Base-by-base conservation (phyloP, 1,140 invertebrate species). In the Nylanderia fulva region DNA sequence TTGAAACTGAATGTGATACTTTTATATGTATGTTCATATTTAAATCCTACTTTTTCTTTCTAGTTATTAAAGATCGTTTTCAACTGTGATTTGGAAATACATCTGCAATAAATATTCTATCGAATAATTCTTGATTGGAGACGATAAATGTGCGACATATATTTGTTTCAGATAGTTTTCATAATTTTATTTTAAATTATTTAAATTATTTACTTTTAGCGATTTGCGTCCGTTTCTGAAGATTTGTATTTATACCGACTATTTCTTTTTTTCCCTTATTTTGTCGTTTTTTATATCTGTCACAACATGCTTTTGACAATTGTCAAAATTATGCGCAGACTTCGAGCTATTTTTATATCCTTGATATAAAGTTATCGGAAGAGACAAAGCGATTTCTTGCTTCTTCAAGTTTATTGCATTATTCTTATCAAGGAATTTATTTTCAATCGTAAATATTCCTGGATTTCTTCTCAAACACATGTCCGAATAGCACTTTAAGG, bases 401-500 rank as follows among this genome's bases (percentile, higher is more conserved):
- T 2, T 52, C 36, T 56, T 24, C 21, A 42, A 18, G 33, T 29
- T 33, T 29, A 60, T 60, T 72, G 33, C 11, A 33, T 66, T 5
- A 1, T 66, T 77, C 13, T 54, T 52, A 8, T 24, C 24, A 27
- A 13, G 39, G 13, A 76, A 63, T 13, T 39, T 60, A 61, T 61
- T 42, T 9, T 75, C 15, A 29, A 36, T 52, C 0, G 86, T 85
- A n/a, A 89, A 87, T 1, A 74, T 36, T 3, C 88, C 86, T 24
- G 85, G 90, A 11, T 90, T 86, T 74, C 86, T 86, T 63, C 76
- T 88, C 18, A 92, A 72, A 11, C 45, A 63, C 0, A 88, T 39
- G 45, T 90, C 88, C 2, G 84, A 61, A 45, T 39, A 74, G 15
- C 24, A 56, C 3, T 27, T 64, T 24, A 69, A 83, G 72, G 24